Percentiles rank a stretch among this genome's conserved stretches.
phyloP scores from a whole-genome alignment of 23 tunicate genomes.

The Corella eumyota region DNA sequence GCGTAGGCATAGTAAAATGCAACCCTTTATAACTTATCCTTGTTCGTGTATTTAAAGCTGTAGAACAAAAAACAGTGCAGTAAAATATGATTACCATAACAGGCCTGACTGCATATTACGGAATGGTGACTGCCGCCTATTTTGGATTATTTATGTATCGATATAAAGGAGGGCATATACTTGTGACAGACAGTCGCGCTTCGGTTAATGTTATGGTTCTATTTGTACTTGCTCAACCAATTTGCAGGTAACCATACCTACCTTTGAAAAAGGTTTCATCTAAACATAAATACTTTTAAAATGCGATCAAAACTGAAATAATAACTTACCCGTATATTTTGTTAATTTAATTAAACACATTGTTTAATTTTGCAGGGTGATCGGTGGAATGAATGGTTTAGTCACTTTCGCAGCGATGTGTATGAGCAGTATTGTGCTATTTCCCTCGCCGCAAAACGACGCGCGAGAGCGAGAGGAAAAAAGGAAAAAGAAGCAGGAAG shows the following conservation, averaged over 20 bases:
- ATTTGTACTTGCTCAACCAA: slow-evolving; percentile 64
- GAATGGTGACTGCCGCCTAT: slow-evolving; percentile 59
- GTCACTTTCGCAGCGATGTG: slow-evolving; percentile 37
- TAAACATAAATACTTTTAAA: too few relatives aligned
- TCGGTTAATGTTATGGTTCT: slow-evolving; percentile 33
- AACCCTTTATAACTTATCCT: too few relatives aligned
- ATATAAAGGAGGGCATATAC: slow-evolving; percentile 47
- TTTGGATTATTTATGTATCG: slow-evolving; percentile 66
- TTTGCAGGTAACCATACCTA: slow-evolving; percentile 50
- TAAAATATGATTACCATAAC: too few relatives aligned
- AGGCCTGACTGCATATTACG: slow-evolving; percentile 62
- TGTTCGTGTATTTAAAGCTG: too few relatives aligned
- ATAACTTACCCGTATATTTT: too few relatives aligned
- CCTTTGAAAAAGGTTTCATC: too few relatives aligned
- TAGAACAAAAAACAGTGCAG: too few relatives aligned
- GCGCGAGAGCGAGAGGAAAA: slow-evolving; percentile 8
- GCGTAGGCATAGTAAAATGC: too few relatives aligned
- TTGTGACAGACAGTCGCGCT: slow-evolving; percentile 45
- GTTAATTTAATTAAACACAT: too few relatives aligned
- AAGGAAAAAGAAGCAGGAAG: neutral
- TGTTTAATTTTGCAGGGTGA: slow-evolving; percentile 31
- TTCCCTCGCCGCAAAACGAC: slow-evolving; percentile 55
- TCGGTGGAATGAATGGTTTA: slow-evolving; percentile 60
- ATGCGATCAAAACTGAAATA: too few relatives aligned
- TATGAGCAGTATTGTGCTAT: slow-evolving; percentile 62